phyloP scores from a whole-genome alignment of 2,888 invertebrate species.

The Drosophila cognata region DNA sequence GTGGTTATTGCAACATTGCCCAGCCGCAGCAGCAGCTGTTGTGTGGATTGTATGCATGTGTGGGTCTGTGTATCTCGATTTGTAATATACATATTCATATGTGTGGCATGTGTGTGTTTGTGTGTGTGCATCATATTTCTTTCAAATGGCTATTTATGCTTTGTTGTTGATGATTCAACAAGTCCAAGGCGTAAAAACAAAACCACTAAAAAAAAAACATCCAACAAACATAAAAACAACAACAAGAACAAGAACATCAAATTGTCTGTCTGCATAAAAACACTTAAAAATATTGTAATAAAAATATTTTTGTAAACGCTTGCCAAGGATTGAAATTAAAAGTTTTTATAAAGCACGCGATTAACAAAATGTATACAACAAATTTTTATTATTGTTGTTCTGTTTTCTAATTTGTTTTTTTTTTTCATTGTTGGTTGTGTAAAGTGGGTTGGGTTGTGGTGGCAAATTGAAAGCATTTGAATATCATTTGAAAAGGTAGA shows the following conservation, averaged over 20 bases:
- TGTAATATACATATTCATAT: not conserved
- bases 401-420: not conserved
- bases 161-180: constrained; percentile 64
- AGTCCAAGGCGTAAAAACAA: constrained; percentile 68
- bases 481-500: constrained; percentile 53
- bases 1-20: constrained; percentile 68
- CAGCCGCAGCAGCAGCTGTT: constrained; percentile 28
- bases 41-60: constrained; percentile 33
- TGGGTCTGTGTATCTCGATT: constrained; percentile 25
- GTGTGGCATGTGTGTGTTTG: constrained; percentile 8
- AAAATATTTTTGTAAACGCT: constrained; percentile 64
- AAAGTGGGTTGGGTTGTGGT: constrained; percentile 6
- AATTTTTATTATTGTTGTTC: constrained; percentile 29
- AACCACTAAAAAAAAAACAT: constrained; percentile 30
- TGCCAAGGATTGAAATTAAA: constrained; percentile 41
- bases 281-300: constrained; percentile 68
- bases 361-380: constrained; percentile 37
- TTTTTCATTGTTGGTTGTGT: constrained; percentile 3
- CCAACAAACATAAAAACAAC: constrained; percentile 53
- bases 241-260: constrained; percentile 16
- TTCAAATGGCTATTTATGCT: constrained; percentile 65
- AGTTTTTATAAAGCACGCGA: constrained; percentile 44
- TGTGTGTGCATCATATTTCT: constrained; percentile 62
- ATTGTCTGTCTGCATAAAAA: constrained; percentile 56
- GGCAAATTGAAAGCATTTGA: constrained; percentile 58